Evolutionary conservation across 2,888 invertebrate genomes (phyloP), one percentile per base, ranked within the genome.

Genomic region (Apamea monoglypha): DNA sequence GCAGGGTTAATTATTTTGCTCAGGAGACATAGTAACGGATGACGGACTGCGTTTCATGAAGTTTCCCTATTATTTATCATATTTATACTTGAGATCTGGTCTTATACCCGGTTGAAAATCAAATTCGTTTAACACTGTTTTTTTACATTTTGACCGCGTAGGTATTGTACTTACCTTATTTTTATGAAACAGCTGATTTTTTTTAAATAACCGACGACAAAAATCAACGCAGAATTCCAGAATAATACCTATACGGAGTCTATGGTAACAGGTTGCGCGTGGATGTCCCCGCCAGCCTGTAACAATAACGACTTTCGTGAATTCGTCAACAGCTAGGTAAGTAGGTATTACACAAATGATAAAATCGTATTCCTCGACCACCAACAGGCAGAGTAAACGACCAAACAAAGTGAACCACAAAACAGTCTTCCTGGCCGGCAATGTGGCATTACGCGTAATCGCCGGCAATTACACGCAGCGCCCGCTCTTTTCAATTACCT

Each of bases 401-500:
- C 70, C 56, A 76, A 72, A 76, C 63, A 67, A 50, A 63, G 7
- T 50, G 68, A 47, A 74, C 40, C 25, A 67, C 83, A 77, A 76
- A 88, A 78, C 83, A 74, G 44, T 73, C 70, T 86, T 90, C 81
- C 88, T 88, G 76, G 36, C 68, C 64, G 68, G 66, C 67, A 79
- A 78, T 68, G 66, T 79, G 66, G 79, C 74, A 75, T 78, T 82
- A 87, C 74, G 32, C 29, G 80, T 87, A 85, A 89, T 90, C 74
- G 69, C 64, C 61, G 63, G n/a, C 81, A 82, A 85, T 88, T 90
- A 87, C 67, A 83, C 76, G 81, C 85, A 82, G 74, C 76, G 69
- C 88, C 84, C 82, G 78, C 66, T 66, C 85, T 78, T 81, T 81
- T 69, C 80, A 78, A 85, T 84, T 85, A 81, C 83, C 83, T 73